These are phyloP conservation scores for Wasmannia auropunctata DNA, from an alignment of 1,140 invertebrate species.

Conservation along the genomic window DNA sequence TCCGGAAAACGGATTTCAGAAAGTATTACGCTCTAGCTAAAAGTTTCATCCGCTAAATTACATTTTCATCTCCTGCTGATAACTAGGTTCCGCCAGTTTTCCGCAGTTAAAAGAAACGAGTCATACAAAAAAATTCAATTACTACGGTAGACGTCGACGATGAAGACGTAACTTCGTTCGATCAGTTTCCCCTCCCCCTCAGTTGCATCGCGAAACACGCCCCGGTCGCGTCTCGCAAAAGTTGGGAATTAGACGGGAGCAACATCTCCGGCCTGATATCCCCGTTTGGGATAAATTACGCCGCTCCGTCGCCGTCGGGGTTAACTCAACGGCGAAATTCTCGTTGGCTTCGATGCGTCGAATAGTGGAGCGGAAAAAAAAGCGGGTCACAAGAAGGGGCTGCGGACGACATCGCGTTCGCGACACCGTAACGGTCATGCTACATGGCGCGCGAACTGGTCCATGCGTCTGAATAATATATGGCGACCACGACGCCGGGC, in stretches of 20 bases:
- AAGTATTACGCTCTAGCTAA: constrained; percentile 42
- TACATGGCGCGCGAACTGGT: constrained; percentile 55
- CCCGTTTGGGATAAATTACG: constrained; percentile 11
- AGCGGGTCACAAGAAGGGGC: background rate
- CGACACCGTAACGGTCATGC: constrained; percentile 44
- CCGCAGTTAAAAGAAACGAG: constrained; percentile 31
- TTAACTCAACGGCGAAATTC: background rate
- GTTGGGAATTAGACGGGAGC: background rate
- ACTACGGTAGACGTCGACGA: constrained; percentile 17
- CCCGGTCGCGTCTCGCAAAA: background rate
- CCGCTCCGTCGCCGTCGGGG: background rate
- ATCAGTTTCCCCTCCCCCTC: background rate
- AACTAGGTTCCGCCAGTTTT: constrained; percentile 41
- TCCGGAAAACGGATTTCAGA: constrained; percentile 34
- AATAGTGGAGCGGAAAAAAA: background rate
- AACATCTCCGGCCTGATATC: background rate
- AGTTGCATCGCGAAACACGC: background rate
- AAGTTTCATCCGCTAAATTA: constrained; percentile 51
- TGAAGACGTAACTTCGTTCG: constrained; percentile 10
- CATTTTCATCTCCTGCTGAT: constrained; percentile 48
- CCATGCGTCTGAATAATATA: constrained; percentile 69
- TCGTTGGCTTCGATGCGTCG: constrained; percentile 6
- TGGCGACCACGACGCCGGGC: constrained; percentile 60
- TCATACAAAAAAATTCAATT: constrained; percentile 23
- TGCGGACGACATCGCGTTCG: background rate